Base-by-base conservation (phyloP, 1,140 invertebrate species). In the Bacillus rossius region DNA sequence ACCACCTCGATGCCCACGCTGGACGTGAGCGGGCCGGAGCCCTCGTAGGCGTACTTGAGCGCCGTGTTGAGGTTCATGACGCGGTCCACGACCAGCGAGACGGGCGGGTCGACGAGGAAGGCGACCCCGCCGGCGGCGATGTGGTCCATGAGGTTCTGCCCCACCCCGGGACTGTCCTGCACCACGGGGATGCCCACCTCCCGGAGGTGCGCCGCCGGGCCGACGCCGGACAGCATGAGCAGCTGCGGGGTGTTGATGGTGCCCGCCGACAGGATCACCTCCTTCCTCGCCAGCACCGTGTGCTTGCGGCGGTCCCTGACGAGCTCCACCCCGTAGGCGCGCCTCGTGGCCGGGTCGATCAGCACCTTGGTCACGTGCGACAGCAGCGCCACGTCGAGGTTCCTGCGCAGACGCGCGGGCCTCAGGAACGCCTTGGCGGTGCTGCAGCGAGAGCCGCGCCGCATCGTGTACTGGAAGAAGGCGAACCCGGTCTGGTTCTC, bases 1-100 rank as follows among this genome's bases (percentile, higher is more conserved):
- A 92, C 88, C 0, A 88, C 85, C 73, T 93, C 91, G 41, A 94
- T 71, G 0, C 91, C 91, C 3, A 92, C 81, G 61, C 85, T 90
- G 0, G 88, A 87, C 0, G 91, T 92, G 13, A 94, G 67, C 0
- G 91, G 91, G 0, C 91, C 91, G 59, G 89, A 82, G 65, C 90
- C 88, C 2, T 82, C 23, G 2, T 2, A 16, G 48, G 26, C 17
- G 23, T 50, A 50, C 20, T 50, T 50, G 48, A 50, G 60, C 0
- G 87, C 89, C 0, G 87, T 81, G 54, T 90, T 55, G 3, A 55
- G 40, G 34, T 55, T 55, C 19, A 55, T n/a, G 17, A 55, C 8
- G 16, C 47, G 43, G 40, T 54, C 57, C 14, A 53, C 37, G 20
- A 42, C 25, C 4, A 84, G 76, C 2, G 81, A 77, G 1, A 81